phyloP scores from a whole-genome alignment of 2,113 vertebrate species.

The Turdus rufiventris region DNA sequence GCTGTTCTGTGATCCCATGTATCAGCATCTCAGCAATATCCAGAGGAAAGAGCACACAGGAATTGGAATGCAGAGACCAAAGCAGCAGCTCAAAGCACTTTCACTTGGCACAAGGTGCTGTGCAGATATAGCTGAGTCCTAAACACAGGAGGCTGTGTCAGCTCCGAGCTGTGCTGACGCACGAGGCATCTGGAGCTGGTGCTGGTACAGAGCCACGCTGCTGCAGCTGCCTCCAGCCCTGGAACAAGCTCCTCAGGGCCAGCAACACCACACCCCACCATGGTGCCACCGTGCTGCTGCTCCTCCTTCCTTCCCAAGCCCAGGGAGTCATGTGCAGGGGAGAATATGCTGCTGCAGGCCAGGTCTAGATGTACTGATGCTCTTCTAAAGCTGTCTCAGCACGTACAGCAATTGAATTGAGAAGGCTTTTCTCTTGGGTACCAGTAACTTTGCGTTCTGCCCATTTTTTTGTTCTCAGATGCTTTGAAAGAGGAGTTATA shows the following conservation, averaged over 20 bases:
- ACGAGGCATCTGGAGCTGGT: accelerated
- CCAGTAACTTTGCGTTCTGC: neutral
- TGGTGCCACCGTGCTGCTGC: accelerated
- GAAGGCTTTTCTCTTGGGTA: neutral
- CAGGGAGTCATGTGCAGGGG: neutral
- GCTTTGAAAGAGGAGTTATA: neutral
- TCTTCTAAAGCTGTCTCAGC: neutral
- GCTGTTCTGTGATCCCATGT: neutral
- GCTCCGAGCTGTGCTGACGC: neutral
- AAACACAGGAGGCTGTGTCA: neutral
- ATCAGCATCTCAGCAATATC: neutral
- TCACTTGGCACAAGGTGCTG: neutral
- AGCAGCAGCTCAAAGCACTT: neutral
- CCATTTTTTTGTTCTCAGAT: neutral
- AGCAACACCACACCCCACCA: neutral
- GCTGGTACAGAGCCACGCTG: neutral
- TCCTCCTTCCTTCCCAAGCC: neutral
- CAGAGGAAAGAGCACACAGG: neutral
- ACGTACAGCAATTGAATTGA: neutral
- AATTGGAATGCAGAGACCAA: neutral
- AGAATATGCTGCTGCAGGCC: neutral
- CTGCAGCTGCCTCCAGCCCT: neutral
- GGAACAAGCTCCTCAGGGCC: neutral
- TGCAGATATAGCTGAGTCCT: neutral
- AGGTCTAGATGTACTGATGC: accelerated